Evolutionary conservation across 2,888 invertebrate genomes (phyloP).

Genomic region (Apocheima hispidaria): DNA sequence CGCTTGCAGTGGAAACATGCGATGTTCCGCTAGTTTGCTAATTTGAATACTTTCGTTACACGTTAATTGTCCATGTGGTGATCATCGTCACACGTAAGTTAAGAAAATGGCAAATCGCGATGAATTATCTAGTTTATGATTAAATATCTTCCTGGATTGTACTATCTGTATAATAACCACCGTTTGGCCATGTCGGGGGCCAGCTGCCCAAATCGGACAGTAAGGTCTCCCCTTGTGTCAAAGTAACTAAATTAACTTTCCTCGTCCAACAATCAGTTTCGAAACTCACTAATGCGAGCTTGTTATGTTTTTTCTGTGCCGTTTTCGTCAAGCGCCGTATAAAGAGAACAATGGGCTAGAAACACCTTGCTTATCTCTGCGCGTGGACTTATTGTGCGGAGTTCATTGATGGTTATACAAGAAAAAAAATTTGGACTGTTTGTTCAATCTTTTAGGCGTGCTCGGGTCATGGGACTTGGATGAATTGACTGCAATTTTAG

Average conservation of each 20-base stretch:
- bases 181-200: background rate
- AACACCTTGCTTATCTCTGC: constrained; percentile 44
- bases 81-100: no score
- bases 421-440: constrained; percentile 27
- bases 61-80: no score
- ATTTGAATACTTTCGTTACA: no score
- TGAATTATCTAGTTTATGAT: background rate
- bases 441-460: constrained; percentile 3
- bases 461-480: background rate
- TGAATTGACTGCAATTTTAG: background rate
- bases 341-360: constrained; percentile 41
- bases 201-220: background rate
- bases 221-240: background rate
- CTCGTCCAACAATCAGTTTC: constrained; percentile 22
- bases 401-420: constrained; percentile 30
- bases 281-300: constrained; percentile 22
- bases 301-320: constrained; percentile 38
- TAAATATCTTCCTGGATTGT: no score
- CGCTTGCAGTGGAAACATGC: no score
- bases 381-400: constrained; percentile 32
- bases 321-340: constrained; percentile 43
- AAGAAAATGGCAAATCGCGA: no score
- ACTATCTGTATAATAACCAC: background rate
- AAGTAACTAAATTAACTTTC: constrained; percentile 11
- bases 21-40: no score